phyloP scores from a whole-genome alignment of 2,113 vertebrate genomes.

The Sturnus vulgaris region DNA sequence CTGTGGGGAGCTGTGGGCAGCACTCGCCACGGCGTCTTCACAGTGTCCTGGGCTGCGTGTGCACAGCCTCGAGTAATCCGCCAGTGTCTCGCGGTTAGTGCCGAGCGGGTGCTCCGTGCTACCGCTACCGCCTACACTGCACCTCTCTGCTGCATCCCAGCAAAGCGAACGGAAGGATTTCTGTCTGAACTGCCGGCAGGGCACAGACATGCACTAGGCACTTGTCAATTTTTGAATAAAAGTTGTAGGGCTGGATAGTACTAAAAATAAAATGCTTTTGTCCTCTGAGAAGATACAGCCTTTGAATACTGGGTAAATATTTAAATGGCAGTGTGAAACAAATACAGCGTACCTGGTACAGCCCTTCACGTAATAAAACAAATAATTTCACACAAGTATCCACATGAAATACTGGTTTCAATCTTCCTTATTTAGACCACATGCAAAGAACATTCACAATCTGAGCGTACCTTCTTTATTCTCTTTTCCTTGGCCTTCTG shows the following conservation, averaged over 20 bases:
- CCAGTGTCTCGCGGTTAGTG: accelerated
- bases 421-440: not conserved
- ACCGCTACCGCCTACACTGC: accelerated
- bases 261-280: not conserved
- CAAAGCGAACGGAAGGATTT: not conserved
- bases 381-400: not conserved
- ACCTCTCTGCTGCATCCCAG: accelerated
- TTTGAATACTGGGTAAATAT: not conserved
- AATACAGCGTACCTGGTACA: not conserved
- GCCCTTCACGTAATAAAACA: accelerated
- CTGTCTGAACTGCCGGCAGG: not conserved
- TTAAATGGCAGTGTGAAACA: not conserved
- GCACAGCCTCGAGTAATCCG: not conserved
- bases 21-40: accelerated
- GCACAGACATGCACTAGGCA: not conserved
- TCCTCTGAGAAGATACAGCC: not conserved
- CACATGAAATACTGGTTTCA: not conserved
- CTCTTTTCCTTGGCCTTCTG: not conserved
- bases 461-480: not conserved
- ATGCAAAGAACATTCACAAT: not conserved
- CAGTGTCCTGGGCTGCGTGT: accelerated
- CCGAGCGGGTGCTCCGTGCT: accelerated
- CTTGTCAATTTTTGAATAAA: not conserved
- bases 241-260: not conserved
- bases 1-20: not conserved